phyloP scores from a whole-genome alignment of 2,888 invertebrate genomes.

The Ditula angustiorana region DNA sequence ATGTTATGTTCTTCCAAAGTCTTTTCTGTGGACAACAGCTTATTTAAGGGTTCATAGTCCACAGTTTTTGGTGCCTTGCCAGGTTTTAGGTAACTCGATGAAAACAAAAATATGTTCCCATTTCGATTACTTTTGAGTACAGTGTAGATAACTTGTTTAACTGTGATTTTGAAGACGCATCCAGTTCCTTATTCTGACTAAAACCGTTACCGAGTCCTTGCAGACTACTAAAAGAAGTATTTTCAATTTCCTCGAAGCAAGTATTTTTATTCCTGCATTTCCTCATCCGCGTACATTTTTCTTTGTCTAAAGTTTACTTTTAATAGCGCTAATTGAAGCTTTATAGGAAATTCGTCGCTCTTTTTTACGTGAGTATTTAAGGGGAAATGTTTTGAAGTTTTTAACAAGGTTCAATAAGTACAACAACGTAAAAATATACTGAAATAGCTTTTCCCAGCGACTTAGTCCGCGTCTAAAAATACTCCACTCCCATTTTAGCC shows the following conservation, averaged over 20 bases:
- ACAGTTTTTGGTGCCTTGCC: no score
- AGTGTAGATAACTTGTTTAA: no score
- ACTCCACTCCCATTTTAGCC: no score
- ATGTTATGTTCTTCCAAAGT: no score
- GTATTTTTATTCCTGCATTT: not conserved
- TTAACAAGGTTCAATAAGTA: not conserved
- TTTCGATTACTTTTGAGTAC: no score
- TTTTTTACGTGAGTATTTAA: conserved; percentile 1
- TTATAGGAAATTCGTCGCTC: not conserved
- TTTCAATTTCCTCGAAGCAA: not conserved
- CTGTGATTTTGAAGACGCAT: no score
- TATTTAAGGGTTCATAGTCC: no score
- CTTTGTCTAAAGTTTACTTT: conserved; percentile 12
- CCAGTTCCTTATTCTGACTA: not conserved
- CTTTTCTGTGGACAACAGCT: no score
- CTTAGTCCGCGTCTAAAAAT: no score
- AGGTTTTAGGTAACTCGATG: no score
- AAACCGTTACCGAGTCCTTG: not conserved
- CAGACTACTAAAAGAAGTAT: not conserved
- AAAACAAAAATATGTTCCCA: no score
- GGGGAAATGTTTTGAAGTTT: not conserved
- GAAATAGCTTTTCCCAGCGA: no score
- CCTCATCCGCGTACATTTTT: conserved; percentile 2
- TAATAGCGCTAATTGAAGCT: not conserved
- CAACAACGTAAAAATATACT: not conserved